Evolutionary conservation across 2,113 vertebrate species (phyloP), one percentile per base, ranked within the genome.

Genomic region (Gadus chalcogrammus): DNA sequence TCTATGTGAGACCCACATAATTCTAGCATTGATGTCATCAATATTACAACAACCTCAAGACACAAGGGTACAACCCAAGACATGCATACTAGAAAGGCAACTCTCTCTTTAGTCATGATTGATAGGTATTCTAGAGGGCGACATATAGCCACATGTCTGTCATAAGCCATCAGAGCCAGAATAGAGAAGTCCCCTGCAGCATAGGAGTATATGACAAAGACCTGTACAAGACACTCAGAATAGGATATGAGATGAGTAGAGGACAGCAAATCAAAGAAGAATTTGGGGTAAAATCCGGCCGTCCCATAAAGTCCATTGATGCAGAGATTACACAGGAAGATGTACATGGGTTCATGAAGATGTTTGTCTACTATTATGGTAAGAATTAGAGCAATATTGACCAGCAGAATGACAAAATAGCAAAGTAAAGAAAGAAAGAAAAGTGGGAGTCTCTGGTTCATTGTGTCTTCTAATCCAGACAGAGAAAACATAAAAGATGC

Each of bases 231-330:
- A 18, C 59, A 61, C 3, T 11, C 59, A 22, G 59, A 18, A 22
- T 61, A 61, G 22, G 59, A 61, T 61, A 61, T 61, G 59, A 24
- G n/a, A 18, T 61, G 59, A 22, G 9, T 12, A 18, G n/a, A 22
- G 20, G 59, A 22, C 59, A 61, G 59, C 59, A 61, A n/a, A 58
- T 58, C 55, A 16, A 16, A 58, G 3, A 58, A 6, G 12, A 58
- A 58, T n/a, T 58, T 58, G 59, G 59, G 59, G 5, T 61, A 61
- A 18, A 61, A 61, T 5, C 59, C 59, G n/a, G 59, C 18, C 1
- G 59, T 61, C n/a, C 59, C 59, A 22, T 61, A 61, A 18, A 61
- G 18, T 22, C 59, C 59, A 22, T 61, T 61, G 59, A 61, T 61
- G 18, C 59, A 61, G n/a, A 61, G 59, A 22, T 22, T 22, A 22